Base-by-base conservation (phyloP, 2,797 vertebrate species). In the Perodicticus potto region DNA sequence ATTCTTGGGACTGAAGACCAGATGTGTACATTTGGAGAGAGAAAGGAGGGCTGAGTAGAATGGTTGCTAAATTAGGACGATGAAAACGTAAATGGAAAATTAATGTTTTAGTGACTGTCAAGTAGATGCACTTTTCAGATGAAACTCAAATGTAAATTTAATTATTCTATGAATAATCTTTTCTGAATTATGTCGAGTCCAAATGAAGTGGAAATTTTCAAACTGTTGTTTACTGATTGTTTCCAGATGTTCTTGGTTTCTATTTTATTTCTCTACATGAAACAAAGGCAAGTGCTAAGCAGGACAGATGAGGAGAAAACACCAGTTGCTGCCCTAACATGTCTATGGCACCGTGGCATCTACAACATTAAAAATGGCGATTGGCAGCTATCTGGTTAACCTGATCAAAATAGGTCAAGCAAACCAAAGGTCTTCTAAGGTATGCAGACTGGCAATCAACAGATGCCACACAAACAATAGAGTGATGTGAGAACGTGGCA, bases 151-250 rank as follows among this genome's bases (percentile, higher is more conserved):
- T 92, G 80, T 74, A 93, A 91, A 93, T 96, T 82, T 92, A 96
- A 96, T 96, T 91, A 96, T 91, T 73, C 82, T 83, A 32, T 80
- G 14, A 85, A 67, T 77, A 94, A 63, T 83, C 61, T 93, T 97
- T 96, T 85, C 83, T 95, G 83, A 97, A 89, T 55, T 82, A 85
- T 93, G 86, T 94, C 59, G 43, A 78, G 29, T 91, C 45, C 89
- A 97, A 97, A 94, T 91, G 94, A 97, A 95, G 91, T 84, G 96
- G 96, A 97, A 96, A 96, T 93, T 91, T 95, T 93, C 96, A 81
- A 96, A 82, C 93, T 94, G 81, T 86, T 97, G 40, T 95, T 93
- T 95, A 70, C 94, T 96, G 94, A 97, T 94, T 65, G 55, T 93
- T 96, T 95, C 94, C 97, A 97, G 95, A 97, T 97, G 91, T 94